phyloP scores from a whole-genome alignment of 2,113 vertebrate species.

The Pavo muticus region DNA sequence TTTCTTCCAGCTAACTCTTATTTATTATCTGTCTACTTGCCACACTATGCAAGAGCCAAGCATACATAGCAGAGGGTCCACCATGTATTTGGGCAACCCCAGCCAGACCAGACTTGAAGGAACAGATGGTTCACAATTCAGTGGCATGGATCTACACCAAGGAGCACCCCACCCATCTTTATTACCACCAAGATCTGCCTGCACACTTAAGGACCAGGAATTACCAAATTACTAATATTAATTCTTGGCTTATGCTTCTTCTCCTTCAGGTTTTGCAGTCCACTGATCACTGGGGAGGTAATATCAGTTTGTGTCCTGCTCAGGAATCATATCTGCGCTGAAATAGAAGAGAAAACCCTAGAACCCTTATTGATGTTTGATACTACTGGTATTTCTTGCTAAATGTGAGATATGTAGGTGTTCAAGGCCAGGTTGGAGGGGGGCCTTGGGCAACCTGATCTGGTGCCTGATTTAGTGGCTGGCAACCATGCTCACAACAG shows the following conservation, averaged over 20 bases:
- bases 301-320: background rate
- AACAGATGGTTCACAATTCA: background rate
- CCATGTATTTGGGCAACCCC: background rate
- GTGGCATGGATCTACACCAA: no score
- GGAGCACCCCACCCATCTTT: background rate
- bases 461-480: no score
- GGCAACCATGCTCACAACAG: background rate
- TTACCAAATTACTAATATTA: background rate
- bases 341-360: background rate
- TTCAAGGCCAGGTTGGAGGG: background rate
- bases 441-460: no score
- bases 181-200: background rate
- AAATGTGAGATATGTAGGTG: background rate
- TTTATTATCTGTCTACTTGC: background rate
- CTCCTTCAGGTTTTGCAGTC: background rate
- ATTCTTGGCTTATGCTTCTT: background rate
- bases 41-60: accelerated
- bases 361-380: background rate
- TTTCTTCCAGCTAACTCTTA: slow-evolving; percentile 8
- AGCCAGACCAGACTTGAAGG: background rate
- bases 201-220: background rate
- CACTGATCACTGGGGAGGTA: background rate
- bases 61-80: background rate
- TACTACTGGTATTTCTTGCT: background rate
- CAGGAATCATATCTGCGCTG: background rate